Conservation (phyloP, 2,888 invertebrate genomes). For the Drosophila multiciliata region DNA sequence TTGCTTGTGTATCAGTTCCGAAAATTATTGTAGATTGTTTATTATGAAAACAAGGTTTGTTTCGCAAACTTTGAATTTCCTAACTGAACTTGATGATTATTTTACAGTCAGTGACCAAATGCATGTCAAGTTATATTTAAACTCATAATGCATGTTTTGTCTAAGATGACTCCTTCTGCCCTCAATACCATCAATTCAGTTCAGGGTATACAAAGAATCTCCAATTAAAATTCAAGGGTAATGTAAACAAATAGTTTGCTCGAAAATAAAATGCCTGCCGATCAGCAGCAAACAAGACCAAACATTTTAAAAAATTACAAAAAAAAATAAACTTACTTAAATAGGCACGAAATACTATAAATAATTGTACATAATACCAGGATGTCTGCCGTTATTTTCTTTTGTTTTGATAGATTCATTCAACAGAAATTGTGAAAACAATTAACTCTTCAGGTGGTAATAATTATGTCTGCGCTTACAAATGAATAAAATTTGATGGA, state of each 20-base stretch:
- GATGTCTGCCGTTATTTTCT: background rate
- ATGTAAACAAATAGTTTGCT: constrained; percentile 35
- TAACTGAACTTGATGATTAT: background rate
- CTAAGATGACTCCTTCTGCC: background rate
- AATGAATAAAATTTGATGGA: constrained; percentile 37
- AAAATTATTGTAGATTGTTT: background rate
- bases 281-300: constrained; percentile 30
- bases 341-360: constrained; percentile 11
- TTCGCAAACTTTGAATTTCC: background rate
- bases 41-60: background rate
- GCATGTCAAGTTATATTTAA: background rate
- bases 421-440: constrained; percentile 13
- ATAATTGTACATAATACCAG: constrained; percentile 27
- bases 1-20: background rate
- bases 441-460: constrained; percentile 38
- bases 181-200: background rate
- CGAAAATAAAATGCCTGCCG: constrained; percentile 9
- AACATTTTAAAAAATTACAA: constrained; percentile 10
- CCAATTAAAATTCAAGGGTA: constrained; percentile 2
- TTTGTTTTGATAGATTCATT: constrained; percentile 27
- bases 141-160: background rate
- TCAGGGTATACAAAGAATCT: background rate
- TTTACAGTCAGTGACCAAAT: background rate
- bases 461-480: constrained; percentile 42
- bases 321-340: background rate